phyloP scores from a whole-genome alignment of 2,888 invertebrate genomes.

The Dusona sp. region DNA sequence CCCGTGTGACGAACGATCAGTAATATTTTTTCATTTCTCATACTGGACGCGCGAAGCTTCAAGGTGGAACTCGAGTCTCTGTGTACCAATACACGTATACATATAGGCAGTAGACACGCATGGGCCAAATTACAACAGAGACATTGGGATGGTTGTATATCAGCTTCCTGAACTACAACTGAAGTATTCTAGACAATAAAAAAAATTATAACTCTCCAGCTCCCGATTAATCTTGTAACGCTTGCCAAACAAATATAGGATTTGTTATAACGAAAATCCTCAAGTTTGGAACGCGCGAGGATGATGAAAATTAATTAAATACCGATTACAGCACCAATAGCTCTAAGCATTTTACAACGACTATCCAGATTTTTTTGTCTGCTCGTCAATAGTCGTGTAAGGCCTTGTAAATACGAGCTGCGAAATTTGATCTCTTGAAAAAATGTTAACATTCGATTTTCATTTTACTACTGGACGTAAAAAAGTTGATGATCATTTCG shows the following conservation, averaged over 20 bases:
- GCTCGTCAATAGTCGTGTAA: not conserved
- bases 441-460: slow-evolving; percentile 57
- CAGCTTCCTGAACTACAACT: not conserved
- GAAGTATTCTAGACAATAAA: not conserved
- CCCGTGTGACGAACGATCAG: slow-evolving; percentile 66
- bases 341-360: no score
- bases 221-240: not conserved
- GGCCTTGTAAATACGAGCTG: not conserved
- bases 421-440: slow-evolving; percentile 36
- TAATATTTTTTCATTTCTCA: slow-evolving; percentile 57
- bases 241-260: not conserved
- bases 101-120: not conserved
- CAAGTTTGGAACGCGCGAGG: not conserved
- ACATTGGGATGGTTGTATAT: no score
- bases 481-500: slow-evolving; percentile 42
- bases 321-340: no score
- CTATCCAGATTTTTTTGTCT: not conserved
- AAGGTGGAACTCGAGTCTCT: slow-evolving; percentile 30
- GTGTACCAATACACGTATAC: not conserved
- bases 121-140: not conserved
- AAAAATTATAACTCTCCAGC: not conserved
- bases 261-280: not conserved
- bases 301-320: not conserved
- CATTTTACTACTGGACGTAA: slow-evolving; percentile 22
- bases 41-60: slow-evolving; percentile 31